Evolutionary conservation across 2,888 invertebrate species (phyloP), one percentile per base, ranked within the genome.

Genomic region (Eupithecia dodoneata): DNA sequence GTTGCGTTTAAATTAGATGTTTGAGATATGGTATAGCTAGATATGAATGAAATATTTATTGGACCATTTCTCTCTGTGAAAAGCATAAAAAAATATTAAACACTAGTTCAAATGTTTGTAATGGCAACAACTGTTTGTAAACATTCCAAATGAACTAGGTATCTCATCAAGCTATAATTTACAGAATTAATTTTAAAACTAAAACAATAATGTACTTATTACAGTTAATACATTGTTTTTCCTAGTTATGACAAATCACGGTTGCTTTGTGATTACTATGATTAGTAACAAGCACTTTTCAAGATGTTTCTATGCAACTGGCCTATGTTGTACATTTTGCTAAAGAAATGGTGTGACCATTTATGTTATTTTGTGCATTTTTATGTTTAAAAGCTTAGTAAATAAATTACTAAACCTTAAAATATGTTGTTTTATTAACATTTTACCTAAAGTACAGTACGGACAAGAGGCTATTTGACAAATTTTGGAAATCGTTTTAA

Each of bases 311-410:
- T 72, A 69, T 63, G 81, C 84, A 82, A 84, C 84, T 86, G 89
- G 88, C 89, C 89, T 90, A 89, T 90, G 85, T 87, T 91, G 89
- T 91, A 91, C 85, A 91, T 91, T 87, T 91, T 87, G 85, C 86
- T 75, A 88, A 87, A 84, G 81, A 86, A 82, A 88, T 92, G 91
- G 91, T 91, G 89, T 84, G 87, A 91, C 91, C 90, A 91, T 92
- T 86, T 87, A 90, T 88, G 87, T 90, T 83, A 91, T 90, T 88
- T 90, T 91, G 90, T 92, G 94, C 92, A 93, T 93, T 93, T 88
- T 89, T 88, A 90, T 90, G 89, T 90, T 89, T 70, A 47, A 88
- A 91, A 91, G 93, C 94, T 94, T 94, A 94, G 93, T 94, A 93
- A 94, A 93, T 87, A 87, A 89, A 91, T 92, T 88, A 83, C 83